Percentiles rank a stretch among this genome's conserved stretches.
These are phyloP conservation scores for Scelioninae gen. 1 DNA, from an alignment of 2,888 invertebrate genomes.

Conservation along the genomic window DNA sequence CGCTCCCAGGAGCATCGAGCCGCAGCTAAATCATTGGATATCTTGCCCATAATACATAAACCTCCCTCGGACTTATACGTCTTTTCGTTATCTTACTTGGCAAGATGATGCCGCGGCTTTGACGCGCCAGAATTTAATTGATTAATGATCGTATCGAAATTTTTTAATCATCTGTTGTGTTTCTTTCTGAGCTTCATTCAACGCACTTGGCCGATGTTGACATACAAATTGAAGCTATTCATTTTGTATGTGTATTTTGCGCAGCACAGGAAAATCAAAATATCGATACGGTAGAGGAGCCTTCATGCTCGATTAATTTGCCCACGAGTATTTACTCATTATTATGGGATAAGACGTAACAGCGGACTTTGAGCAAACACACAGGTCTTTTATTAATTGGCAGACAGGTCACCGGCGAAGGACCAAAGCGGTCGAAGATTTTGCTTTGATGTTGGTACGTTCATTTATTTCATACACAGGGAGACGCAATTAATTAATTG, in stretches of 20 bases:
- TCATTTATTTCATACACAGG: conserved; percentile 80
- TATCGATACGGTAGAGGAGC: conserved; percentile 59
- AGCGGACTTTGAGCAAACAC: conserved; percentile 77
- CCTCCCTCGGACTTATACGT: conserved; percentile 84
- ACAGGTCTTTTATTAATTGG: conserved; percentile 81
- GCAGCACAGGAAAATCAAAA: conserved; percentile 48
- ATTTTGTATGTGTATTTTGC: conserved; percentile 53
- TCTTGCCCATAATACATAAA: conserved; percentile 84
- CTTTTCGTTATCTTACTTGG: conserved; percentile 60
- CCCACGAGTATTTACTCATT: conserved; percentile 78
- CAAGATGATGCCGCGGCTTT: conserved; percentile 14
- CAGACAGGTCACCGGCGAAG: conserved; percentile 75
- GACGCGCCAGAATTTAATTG: conserved; percentile 41
- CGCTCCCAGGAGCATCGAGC: conserved; percentile 76
- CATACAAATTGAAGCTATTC: conserved; percentile 25
- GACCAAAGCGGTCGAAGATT: conserved; percentile 75
- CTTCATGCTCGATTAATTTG: conserved; percentile 69
- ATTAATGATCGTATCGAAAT: conserved; percentile 14
- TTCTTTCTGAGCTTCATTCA: conserved; percentile 41
- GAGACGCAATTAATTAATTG: conserved; percentile 82
- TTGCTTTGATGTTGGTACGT: conserved; percentile 81
- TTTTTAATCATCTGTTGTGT: conserved; percentile 23
- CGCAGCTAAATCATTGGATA: conserved; percentile 85
- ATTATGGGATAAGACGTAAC: conserved; percentile 80
- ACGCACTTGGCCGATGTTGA: conserved; percentile 27